A percentile compares a stretch with the other conserved stretches of the same genome.
These are phyloP conservation scores for Ancistrus triradiatus DNA, from an alignment of 2,113 vertebrate genomes.

Conservation along the genomic window DNA sequence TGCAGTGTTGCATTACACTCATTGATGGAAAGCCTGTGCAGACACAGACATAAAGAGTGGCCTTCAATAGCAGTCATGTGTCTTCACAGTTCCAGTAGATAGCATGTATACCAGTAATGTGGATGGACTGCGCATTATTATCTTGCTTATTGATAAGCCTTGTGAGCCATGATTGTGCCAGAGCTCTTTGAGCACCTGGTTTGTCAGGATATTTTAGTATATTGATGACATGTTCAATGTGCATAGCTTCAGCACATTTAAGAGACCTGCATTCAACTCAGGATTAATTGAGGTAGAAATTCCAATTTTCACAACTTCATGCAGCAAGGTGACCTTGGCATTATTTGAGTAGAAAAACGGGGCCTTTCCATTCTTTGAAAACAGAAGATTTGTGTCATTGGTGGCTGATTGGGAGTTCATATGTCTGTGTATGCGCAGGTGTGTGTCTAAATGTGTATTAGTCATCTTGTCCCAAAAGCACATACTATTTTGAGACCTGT, in stretches of 20 bases:
- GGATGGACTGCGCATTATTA: slow-evolving; percentile 22
- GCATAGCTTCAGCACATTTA: not conserved
- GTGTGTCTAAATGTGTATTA: not conserved
- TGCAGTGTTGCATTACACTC: slow-evolving; percentile 44
- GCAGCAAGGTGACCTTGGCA: slow-evolving; percentile 39
- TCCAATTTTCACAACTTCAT: slow-evolving; percentile 35
- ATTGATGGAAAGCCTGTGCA: slow-evolving; percentile 41
- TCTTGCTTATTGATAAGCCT: slow-evolving; percentile 18
- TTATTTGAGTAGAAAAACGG: slow-evolving; percentile 35
- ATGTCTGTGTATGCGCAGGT: not conserved
- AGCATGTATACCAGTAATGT: slow-evolving; percentile 22
- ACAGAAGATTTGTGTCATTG: slow-evolving; percentile 25
- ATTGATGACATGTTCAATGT: too few relatives aligned
- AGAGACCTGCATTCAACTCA: slow-evolving; percentile 32
- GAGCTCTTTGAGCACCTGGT: slow-evolving; percentile 20
- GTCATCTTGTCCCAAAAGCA: not conserved
- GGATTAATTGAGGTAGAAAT: slow-evolving; percentile 45
- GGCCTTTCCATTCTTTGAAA: slow-evolving; percentile 18
- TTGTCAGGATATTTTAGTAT: slow-evolving; percentile 1
- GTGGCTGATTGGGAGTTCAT: not conserved
- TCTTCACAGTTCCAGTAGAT: not conserved
- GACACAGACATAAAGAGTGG: slow-evolving; percentile 31
- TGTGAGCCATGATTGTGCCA: slow-evolving; percentile 17
- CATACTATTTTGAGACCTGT: not conserved
- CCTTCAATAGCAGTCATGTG: slow-evolving; percentile 19